Evolutionary conservation across 2,888 invertebrate species (phyloP), one percentile per base, ranked within the genome.

Genomic region (Metellina segmentata): DNA sequence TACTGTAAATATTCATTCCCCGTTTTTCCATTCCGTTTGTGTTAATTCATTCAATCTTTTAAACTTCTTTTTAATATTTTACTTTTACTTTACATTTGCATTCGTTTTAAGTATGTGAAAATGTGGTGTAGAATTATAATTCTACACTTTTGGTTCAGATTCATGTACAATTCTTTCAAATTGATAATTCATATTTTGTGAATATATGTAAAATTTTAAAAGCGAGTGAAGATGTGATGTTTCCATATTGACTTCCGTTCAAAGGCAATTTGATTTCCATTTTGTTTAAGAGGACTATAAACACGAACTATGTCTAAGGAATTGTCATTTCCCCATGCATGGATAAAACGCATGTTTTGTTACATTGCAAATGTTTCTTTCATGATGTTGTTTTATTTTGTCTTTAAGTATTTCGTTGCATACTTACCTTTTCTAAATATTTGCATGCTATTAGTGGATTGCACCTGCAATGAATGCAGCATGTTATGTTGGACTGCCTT

Each of bases 201-300:
- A 61, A 61, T 61, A 16, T 61, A 16, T 5, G 16, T 61, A 61
- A 16, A 11, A 16, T 61, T 11, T 5, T 16, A 16, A 16, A 61
- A 61, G 9, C 11, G 61, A 61, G 16, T 61, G 61, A 61, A 61
- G 61, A 61, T 61, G 61, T 61, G 61, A 61, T 61, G 16, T 61
- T 11, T 61, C 11, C 16, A 34, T 34, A 34, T 34, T 34, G 34
- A 16, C 61, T 61, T 61, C 16, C 61, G 61, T 8, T 61, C 61
- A 61, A 16, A 9, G 16, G 61, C 61, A 8, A 61, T 16, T 61
- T 61, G 61, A 61, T 61, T 69, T 74, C 78, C 78, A 77, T 86
- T 52, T 78, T 49, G 71, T 75, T 71, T 81, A 90, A 90, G 90
- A 90, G 90, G 90, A 85, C 85, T 90, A 75, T 86, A 70, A 69